Evolutionary conservation across 2,113 vertebrate species (phyloP).

Genomic region (Hippocampus mohnikei): DNA sequence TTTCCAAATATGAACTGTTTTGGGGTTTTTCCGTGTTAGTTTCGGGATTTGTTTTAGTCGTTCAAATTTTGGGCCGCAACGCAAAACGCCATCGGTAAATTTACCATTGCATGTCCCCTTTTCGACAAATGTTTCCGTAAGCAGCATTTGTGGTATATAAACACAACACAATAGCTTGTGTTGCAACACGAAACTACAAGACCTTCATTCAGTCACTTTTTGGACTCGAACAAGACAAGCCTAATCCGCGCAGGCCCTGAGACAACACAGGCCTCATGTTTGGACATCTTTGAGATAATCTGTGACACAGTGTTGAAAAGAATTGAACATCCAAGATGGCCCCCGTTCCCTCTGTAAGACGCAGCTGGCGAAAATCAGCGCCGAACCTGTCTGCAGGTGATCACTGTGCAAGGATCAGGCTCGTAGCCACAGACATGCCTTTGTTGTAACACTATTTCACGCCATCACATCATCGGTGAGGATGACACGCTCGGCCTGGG

Average conservation of each 20-base stretch:
- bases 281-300: constrained; percentile 16
- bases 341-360: constrained; percentile 13
- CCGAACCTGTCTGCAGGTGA: constrained; percentile 44
- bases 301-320: constrained; percentile 24
- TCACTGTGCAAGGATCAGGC: constrained; percentile 15
- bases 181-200: not conserved
- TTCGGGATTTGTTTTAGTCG: too few species aligned
- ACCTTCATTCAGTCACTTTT: constrained; percentile 4
- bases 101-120: not conserved
- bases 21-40: too few species aligned
- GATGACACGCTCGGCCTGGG: constrained; percentile 18
- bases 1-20: not conserved
- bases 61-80: not conserved
- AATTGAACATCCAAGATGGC: constrained; percentile 9
- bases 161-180: not conserved
- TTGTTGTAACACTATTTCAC: constrained; percentile 51
- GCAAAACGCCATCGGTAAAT: not conserved
- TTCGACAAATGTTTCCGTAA: not conserved
- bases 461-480: constrained; percentile 7
- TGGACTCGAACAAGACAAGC: not conserved
- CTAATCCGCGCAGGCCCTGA: not conserved
- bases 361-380: constrained; percentile 47
- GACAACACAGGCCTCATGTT: constrained; percentile 3
- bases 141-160: not conserved
- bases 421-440: constrained; percentile 32